These are phyloP conservation scores for Tethea ocularis DNA, from an alignment of 2,888 invertebrate genomes.

Conservation along the genomic window DNA sequence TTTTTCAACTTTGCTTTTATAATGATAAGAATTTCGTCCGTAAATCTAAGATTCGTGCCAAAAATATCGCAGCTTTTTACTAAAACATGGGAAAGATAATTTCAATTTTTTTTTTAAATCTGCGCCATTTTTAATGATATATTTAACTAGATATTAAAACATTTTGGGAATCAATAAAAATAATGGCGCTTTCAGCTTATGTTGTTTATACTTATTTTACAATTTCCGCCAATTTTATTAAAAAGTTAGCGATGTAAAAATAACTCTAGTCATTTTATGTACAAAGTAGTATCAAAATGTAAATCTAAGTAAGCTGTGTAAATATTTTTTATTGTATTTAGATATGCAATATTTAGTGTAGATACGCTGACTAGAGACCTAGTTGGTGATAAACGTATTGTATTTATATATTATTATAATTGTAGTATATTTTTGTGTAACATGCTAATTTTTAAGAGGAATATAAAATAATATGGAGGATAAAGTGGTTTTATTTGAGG, in stretches of 20 bases:
- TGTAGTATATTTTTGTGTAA: constrained; percentile 78
- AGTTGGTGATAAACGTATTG: constrained; percentile 24
- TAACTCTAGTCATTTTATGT: constrained; percentile 76
- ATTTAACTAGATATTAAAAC: background rate
- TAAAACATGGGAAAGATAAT: constrained; percentile 11
- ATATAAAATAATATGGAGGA: constrained; percentile 41
- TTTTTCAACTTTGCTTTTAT: constrained; percentile 11
- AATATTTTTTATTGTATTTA: constrained; percentile 50
- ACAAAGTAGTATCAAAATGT: constrained; percentile 64
- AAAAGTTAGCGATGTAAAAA: constrained; percentile 31
- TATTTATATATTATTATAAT: constrained; percentile 59
- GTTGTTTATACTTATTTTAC: background rate
- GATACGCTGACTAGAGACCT: constrained; percentile 23
- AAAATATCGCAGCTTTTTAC: constrained; percentile 22
- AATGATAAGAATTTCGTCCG: constrained; percentile 22
- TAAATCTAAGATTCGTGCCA: constrained; percentile 21
- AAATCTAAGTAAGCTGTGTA: constrained; percentile 47
- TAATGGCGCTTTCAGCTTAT: background rate
- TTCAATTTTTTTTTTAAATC: background rate
- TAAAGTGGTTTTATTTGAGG: constrained; percentile 7
- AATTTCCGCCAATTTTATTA: background rate
- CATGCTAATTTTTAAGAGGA: constrained; percentile 42
- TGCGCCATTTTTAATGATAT: background rate
- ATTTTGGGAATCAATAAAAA: background rate
- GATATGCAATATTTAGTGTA: constrained; percentile 47